phyloP scores from a whole-genome alignment of 2,888 invertebrate genomes.

The Yponomeuta malinellus region DNA sequence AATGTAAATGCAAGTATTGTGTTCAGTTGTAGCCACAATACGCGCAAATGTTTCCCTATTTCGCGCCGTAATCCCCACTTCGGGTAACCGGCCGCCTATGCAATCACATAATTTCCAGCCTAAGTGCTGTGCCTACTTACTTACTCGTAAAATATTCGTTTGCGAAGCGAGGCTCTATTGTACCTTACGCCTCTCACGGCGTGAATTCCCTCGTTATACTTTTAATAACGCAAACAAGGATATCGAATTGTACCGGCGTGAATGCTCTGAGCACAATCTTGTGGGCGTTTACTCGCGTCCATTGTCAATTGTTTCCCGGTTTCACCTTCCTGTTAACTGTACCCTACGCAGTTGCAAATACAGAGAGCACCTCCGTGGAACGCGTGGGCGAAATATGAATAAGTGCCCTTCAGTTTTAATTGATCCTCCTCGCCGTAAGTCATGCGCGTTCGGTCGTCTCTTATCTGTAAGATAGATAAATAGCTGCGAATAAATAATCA shows the following conservation, averaged over 20 bases:
- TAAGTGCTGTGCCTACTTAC: conserved; percentile 11
- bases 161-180: conserved; percentile 2
- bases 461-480: conserved; percentile 34
- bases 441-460: conserved; percentile 32
- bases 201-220: conserved; percentile 38
- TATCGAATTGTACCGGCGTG: conserved; percentile 31
- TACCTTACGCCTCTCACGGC: conserved; percentile 19
- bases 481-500: conserved; percentile 29
- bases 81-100: conserved; percentile 23
- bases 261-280: conserved; percentile 9
- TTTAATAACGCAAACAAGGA: conserved; percentile 37
- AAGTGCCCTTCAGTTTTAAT: conserved; percentile 31
- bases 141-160: conserved; percentile 12
- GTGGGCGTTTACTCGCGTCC: conserved; percentile 15
- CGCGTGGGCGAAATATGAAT: conserved; percentile 21
- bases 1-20: conserved; percentile 21
- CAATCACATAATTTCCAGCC: conserved; percentile 19
- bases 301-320: conserved; percentile 16
- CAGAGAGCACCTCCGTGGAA: conserved; percentile 18
- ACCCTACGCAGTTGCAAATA: conserved; percentile 1
- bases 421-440: conserved; percentile 34
- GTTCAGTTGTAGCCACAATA: conserved; percentile 25
- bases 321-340: conserved; percentile 7
- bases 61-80: conserved; percentile 17
- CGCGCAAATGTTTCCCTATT: conserved; percentile 17